Base-by-base conservation (phyloP, 2,888 invertebrate genomes). In the Melieria omissa region DNA sequence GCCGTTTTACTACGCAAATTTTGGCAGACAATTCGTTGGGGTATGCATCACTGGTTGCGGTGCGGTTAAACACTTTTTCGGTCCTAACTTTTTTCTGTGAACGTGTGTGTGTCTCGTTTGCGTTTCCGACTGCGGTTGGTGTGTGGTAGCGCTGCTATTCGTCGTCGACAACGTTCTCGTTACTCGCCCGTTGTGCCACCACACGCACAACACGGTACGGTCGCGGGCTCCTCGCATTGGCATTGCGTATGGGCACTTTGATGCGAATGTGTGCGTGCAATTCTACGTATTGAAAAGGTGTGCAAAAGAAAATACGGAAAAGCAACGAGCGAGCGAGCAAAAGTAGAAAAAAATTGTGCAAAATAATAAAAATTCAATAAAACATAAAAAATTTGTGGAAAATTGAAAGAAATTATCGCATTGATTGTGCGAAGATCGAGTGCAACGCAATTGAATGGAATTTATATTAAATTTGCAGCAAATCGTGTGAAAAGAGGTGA, bases 201-300 rank as follows among this genome's bases (percentile, higher is more conserved):
- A 45, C 64, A 64, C 64, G 55, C 66, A 63, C 57, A 55, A 1
- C 52, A 52, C 58, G 5, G 54, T 52, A 60, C 57, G 29, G 52
- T 63, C 67, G 66, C 72, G 68, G 72, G 69, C 65, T 61, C 72
- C 55, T 69, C 62, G 61, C 41, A 72, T 29, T 64, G 52, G 70
- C 52, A 60, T 60, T 65, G 62, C 65, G 66, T 66, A 65, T 71
- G 65, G 52, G 71, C 60, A 42, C 41, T 42, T 29, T n/a, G 47
- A 49, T 63, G 54, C 14, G 16, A 69, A 74, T 79, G 78, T 76
- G 82, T 81, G 78, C 78, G 82, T 79, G 79, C 78, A 78, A 82
- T 81, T 81, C 81, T 81, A 82, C 82, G 83, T 82, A 82, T 82
- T 77, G 82, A 83, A 82, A 83, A 73, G 74, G 68, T 65, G 68